Evolutionary conservation across 2,113 vertebrate species (phyloP), one percentile per base, ranked within the genome.

Genomic region (Indicator indicator): DNA sequence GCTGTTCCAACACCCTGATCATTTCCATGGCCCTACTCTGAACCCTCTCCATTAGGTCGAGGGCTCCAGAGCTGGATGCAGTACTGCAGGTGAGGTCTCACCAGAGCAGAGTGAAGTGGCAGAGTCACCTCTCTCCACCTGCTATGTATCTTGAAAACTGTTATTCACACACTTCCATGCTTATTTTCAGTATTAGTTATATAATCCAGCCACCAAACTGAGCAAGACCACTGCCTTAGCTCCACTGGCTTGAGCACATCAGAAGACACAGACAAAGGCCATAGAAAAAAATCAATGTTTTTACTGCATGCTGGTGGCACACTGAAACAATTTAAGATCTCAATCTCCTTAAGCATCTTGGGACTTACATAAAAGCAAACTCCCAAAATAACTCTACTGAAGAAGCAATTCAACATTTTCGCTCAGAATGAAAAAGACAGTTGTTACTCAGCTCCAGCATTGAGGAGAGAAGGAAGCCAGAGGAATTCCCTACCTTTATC

Each of bases 401-500:
- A 68, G 6, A 12, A 75, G 5, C 4, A 77, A 42, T 32, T 65
- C 58, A 55, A 69, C 56, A 68, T 77, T 44, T 46, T 55, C 68
- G 26, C 32, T 90, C 11, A 55, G 2, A 11, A 42, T 14, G 65
- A 16, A 55, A 11, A 55, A 55, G 54, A 58, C 24, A 9, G 60
- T 4, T 27, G 16, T 12, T 46, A 76, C 33, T 76, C 28, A 74
- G n/a, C 54, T 71, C 52, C 21, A 69, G 38, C 15, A 30, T 3
- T 19, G 44, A 14, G 64, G 13, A 5, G 58, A 50, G 63, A 36
- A 59, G 2, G 17, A 72, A 87, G 4, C 6, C 28, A 55, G 17
- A 56, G 40, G 17, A 36, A 52, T 50, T 6, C 91, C 98, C 96
- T 96, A 99, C 99, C 98, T 99, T 99, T 96, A 99, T 98, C 96